Conservation (phyloP, 2,888 invertebrate genomes). For the Nomada hirtipes region DNA sequence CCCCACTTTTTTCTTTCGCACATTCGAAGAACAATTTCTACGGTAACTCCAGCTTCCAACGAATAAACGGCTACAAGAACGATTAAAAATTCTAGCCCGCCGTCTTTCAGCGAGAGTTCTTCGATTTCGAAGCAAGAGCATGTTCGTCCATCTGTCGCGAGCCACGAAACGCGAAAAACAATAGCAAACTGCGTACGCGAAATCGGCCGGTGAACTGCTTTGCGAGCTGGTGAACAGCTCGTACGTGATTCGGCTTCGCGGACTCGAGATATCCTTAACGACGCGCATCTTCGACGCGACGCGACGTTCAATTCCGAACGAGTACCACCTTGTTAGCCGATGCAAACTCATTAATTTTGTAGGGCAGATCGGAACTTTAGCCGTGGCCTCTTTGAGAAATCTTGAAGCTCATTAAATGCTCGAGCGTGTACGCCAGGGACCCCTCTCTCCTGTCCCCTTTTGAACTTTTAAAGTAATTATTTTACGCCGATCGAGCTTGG, state of each 20-base stretch:
- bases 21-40: slow-evolving; percentile 43
- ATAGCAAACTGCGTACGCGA: background rate
- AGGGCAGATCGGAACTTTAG: slow-evolving; percentile 55
- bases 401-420: slow-evolving; percentile 66
- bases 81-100: too few relatives aligned
- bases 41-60: slow-evolving; percentile 31
- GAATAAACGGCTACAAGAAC: slow-evolving; percentile 23
- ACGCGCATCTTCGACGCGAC: slow-evolving; percentile 38
- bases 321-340: slow-evolving; percentile 63
- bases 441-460: slow-evolving; percentile 43
- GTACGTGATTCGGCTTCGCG: slow-evolving; percentile 34
- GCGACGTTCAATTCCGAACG: slow-evolving; percentile 56
- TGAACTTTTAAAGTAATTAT: slow-evolving; percentile 60
- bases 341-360: slow-evolving; percentile 64
- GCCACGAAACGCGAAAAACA: too few relatives aligned
- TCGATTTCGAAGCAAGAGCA: too few relatives aligned
- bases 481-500: slow-evolving; percentile 39
- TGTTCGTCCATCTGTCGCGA: too few relatives aligned
- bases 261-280: slow-evolving; percentile 14
- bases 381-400: slow-evolving; percentile 58
- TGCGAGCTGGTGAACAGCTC: background rate
- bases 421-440: slow-evolving; percentile 54
- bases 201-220: slow-evolving; percentile 1
- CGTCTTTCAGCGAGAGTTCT: too few relatives aligned
- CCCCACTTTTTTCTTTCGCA: slow-evolving; percentile 11